Percentiles rank a stretch among this genome's conserved stretches.
phyloP scores from a whole-genome alignment of 2,113 vertebrate genomes.

The Leptocoma aspasia region DNA sequence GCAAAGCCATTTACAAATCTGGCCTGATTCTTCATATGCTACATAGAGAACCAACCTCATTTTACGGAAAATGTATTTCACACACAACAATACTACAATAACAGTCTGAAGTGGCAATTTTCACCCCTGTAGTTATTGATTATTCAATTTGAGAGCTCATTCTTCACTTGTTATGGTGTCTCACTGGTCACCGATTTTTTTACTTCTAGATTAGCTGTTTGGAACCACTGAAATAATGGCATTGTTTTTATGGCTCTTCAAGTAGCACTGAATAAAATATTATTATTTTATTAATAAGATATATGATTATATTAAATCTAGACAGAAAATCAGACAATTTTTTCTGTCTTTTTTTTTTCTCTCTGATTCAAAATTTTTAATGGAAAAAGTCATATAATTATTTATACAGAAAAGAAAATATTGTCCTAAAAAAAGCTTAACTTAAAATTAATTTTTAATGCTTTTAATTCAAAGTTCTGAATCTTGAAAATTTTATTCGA shows the following conservation, averaged over 20 bases:
- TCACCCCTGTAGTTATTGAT: background rate
- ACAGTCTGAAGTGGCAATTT: background rate
- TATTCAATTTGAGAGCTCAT: background rate
- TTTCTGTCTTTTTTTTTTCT: background rate
- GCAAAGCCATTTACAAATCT: background rate
- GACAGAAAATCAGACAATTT: background rate
- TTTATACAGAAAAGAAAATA: background rate
- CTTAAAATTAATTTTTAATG: background rate
- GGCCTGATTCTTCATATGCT: background rate
- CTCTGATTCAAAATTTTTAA: background rate
- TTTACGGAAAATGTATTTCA: background rate
- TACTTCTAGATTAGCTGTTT: background rate
- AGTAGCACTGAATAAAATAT: background rate
- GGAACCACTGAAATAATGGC: background rate
- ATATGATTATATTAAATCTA: background rate
- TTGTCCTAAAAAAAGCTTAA: fast-evolving
- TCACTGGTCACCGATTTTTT: background rate
- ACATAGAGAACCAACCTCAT: background rate
- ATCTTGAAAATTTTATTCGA: background rate
- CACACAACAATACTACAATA: fast-evolving
- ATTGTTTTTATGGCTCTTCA: background rate
- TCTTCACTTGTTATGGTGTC: background rate
- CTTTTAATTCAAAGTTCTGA: background rate
- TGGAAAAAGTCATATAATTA: background rate
- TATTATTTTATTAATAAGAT: background rate